Evolutionary conservation across 2,113 vertebrate species (phyloP).

Genomic region (Vulpes vulpes): DNA sequence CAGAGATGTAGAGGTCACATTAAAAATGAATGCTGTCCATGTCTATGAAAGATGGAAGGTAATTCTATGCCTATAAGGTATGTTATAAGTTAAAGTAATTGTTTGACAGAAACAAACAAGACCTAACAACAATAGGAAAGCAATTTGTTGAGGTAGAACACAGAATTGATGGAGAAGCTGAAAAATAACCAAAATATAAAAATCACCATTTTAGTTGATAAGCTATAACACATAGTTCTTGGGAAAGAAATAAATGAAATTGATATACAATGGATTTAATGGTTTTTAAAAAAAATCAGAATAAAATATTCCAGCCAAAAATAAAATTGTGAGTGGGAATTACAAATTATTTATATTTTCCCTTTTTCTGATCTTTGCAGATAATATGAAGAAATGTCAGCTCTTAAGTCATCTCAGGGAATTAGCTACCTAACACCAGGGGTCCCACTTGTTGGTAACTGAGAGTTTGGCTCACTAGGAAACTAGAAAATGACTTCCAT

Average conservation of each 20-base stretch:
- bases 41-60: not conserved
- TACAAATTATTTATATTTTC: not conserved
- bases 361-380: not conserved
- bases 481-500: not conserved
- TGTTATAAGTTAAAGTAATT: not conserved
- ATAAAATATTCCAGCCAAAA: not conserved
- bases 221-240: not conserved
- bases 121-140: not conserved
- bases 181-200: not conserved
- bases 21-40: not conserved
- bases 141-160: not conserved
- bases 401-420: not conserved
- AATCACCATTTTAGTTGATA: not conserved
- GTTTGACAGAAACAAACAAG: not conserved
- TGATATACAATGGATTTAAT: not conserved
- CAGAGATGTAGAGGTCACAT: not conserved
- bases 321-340: not conserved
- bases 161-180: not conserved
- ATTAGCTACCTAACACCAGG: not conserved
- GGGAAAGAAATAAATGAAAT: not conserved
- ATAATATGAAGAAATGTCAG: not conserved
- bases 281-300: not conserved
- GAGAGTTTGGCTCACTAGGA: not conserved
- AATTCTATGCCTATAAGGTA: not conserved
- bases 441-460: not conserved